phyloP scores from a whole-genome alignment of 2,797 vertebrate genomes.

The Sebastes variabilis region DNA sequence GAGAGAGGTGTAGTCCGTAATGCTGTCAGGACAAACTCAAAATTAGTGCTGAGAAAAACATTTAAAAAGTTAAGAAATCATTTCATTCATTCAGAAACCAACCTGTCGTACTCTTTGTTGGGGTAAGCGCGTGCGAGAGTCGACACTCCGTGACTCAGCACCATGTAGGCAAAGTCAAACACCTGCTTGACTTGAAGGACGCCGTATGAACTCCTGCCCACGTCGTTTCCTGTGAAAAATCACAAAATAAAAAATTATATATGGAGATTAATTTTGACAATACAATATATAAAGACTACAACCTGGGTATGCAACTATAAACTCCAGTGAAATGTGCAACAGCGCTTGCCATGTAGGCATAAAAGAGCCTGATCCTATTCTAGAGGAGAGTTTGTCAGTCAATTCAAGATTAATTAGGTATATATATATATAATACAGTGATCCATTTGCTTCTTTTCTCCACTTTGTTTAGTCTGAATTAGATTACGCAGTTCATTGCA shows the following conservation, averaged over 20 bases:
- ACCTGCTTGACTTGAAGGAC: conserved; percentile 98
- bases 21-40: not conserved
- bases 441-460: not conserved
- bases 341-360: not conserved
- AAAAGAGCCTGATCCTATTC: not conserved
- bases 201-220: conserved; percentile 96
- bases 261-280: not conserved
- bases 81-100: conserved; percentile 18
- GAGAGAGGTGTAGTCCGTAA: not conserved
- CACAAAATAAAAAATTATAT: not conserved
- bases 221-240: conserved; percentile 88
- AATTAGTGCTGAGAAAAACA: not conserved
- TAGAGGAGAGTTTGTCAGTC: not conserved
- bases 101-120: conserved; percentile 97
- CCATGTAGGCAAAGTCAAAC: conserved; percentile 98
- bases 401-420: not conserved
- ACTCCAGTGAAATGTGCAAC: not conserved
- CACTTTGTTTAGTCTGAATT: not conserved
- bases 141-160: conserved; percentile 93
- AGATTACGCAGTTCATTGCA: not conserved
- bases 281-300: not conserved
- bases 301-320: not conserved
- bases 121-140: conserved; percentile 92
- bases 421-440: no score
- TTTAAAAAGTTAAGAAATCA: not conserved